Evolutionary conservation across 2,113 vertebrate species (phyloP).

Genomic region (Eurypyga helias): DNA sequence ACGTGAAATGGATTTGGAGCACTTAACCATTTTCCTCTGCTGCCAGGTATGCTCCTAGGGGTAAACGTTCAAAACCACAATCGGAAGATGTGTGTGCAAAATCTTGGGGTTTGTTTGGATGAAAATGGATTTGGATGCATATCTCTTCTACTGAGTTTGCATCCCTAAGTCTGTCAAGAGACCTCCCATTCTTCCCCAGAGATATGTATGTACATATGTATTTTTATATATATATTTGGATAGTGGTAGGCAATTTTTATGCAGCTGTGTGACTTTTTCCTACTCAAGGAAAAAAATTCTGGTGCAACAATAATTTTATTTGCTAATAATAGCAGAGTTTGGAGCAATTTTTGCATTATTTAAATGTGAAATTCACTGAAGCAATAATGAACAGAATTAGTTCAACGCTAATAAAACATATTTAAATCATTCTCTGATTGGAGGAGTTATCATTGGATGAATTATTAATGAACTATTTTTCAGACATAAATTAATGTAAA

Average conservation of each 20-base stretch:
- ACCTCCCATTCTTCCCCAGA: background rate
- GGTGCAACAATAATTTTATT: background rate
- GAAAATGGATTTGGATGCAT: slow-evolving; percentile 1
- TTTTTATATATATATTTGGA: background rate
- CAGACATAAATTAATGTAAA: slow-evolving; percentile 3
- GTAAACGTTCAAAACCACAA: background rate
- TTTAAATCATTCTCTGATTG: slow-evolving; percentile 3
- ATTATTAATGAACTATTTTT: slow-evolving; percentile 42
- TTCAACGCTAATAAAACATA: background rate
- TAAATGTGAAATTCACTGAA: background rate
- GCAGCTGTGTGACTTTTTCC: background rate
- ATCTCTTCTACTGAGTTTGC: background rate
- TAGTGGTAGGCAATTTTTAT: background rate
- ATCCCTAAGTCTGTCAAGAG: background rate
- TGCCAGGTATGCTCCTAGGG: background rate
- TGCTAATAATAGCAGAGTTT: background rate
- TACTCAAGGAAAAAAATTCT: background rate
- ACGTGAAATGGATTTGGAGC: slow-evolving; percentile 24
- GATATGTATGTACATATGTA: background rate
- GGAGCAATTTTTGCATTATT: background rate
- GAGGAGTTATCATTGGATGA: background rate
- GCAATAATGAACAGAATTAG: background rate
- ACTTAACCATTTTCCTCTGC: background rate
- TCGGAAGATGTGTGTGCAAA: background rate
- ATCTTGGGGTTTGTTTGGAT: background rate